These are phyloP conservation scores for Cinclus mexicanus DNA, from an alignment of 2,113 vertebrate species.

Conservation along the genomic window DNA sequence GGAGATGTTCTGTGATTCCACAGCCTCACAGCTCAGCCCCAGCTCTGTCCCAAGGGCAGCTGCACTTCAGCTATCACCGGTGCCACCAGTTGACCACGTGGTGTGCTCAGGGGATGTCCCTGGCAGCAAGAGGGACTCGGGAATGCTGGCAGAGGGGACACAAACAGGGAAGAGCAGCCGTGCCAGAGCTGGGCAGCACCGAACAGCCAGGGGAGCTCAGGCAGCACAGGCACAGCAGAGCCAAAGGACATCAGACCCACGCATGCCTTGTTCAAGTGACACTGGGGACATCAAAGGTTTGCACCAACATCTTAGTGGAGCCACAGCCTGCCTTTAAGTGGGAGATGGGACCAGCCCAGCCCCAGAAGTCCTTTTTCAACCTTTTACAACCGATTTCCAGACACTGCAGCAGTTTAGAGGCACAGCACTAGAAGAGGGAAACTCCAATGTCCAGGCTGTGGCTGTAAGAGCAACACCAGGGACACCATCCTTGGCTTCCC, in stretches of 20 bases:
- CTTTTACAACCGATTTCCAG: neutral
- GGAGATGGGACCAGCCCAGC: neutral
- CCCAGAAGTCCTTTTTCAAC: neutral
- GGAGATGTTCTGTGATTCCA: neutral
- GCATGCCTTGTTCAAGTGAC: neutral
- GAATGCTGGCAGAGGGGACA: neutral
- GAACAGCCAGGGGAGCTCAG: neutral
- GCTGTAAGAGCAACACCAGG: neutral
- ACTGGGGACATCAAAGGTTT: fast-evolving
- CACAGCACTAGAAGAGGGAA: fast-evolving
- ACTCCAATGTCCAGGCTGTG: fast-evolving
- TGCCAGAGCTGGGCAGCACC: neutral
- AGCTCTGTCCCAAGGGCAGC: neutral
- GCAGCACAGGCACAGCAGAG: neutral
- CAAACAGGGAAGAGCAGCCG: fast-evolving
- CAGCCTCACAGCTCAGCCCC: neutral
- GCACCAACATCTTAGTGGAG: neutral
- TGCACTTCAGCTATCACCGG: neutral
- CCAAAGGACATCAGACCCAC: neutral
- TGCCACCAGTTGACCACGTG: neutral
- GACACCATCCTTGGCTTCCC: neutral
- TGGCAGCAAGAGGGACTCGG: neutral
- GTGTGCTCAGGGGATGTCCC: neutral
- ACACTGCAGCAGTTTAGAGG: neutral
- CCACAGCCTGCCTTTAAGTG: neutral